phyloP scores from a whole-genome alignment of 2,113 vertebrate species.

The Nesospiza acunhae region DNA sequence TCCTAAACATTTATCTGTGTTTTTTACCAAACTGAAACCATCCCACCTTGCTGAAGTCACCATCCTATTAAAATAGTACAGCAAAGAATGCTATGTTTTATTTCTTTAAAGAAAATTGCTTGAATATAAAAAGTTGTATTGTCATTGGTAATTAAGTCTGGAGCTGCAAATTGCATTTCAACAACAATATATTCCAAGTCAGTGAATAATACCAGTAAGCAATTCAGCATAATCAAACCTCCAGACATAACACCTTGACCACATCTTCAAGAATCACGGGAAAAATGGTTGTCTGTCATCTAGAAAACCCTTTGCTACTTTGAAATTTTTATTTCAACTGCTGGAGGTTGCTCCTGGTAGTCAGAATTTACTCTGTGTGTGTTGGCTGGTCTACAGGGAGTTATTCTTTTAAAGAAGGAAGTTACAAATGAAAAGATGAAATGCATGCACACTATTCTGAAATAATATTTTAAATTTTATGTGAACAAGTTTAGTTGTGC shows the following conservation, averaged over 20 bases:
- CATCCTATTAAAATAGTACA: neutral
- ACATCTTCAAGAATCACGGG: neutral
- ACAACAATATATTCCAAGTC: neutral
- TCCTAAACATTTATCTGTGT: neutral
- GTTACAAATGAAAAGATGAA: neutral
- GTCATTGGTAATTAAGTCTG: neutral
- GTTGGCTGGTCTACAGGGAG: neutral
- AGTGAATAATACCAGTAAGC: neutral
- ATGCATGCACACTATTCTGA: neutral
- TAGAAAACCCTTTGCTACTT: neutral
- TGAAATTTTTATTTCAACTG: neutral
- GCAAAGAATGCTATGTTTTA: neutral
- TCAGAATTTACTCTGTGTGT: neutral
- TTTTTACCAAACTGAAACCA: neutral
- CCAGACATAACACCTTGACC: neutral
- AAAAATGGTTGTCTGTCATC: neutral
- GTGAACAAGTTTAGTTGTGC: neutral
- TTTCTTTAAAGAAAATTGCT: neutral
- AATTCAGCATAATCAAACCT: neutral
- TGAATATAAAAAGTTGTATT: neutral
- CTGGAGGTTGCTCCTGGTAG: neutral
- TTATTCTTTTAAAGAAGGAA: neutral
- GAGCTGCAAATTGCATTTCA: neutral
- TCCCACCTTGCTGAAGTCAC: neutral
- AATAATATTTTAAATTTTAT: conserved; percentile 45